phyloP scores from a whole-genome alignment of 2,113 vertebrate species.

The Dromiciops gliroides region DNA sequence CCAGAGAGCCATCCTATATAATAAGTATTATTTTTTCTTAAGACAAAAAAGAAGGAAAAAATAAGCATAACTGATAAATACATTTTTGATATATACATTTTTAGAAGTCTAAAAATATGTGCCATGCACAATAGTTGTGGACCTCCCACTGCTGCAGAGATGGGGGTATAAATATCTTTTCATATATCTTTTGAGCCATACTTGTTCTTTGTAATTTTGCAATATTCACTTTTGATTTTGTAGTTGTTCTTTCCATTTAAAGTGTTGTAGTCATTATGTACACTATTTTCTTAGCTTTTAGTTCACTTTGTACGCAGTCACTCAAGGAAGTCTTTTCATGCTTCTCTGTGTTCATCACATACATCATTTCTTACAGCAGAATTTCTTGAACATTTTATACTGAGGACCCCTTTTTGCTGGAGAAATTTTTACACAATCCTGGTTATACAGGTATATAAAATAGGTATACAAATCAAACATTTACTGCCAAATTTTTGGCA shows the following conservation, averaged over 20 bases:
- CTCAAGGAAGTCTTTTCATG: no score
- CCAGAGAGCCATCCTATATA: background rate
- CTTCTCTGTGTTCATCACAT: background rate
- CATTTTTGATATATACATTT: background rate
- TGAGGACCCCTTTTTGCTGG: no score
- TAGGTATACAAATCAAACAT: no score
- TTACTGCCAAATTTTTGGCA: no score
- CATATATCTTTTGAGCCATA: background rate
- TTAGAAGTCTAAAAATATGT: background rate
- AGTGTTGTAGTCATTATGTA: background rate
- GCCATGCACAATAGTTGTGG: background rate
- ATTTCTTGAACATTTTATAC: no score
- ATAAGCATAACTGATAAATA: background rate
- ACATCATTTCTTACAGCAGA: background rate
- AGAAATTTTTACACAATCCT: no score
- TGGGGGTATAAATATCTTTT: background rate
- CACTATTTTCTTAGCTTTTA: background rate
- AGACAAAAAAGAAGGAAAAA: background rate
- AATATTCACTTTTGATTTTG: background rate
- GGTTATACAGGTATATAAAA: no score
- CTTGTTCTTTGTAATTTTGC: background rate
- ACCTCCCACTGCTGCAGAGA: background rate
- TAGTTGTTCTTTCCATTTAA: background rate
- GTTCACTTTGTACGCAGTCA: background rate
- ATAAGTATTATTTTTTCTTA: background rate